These are phyloP conservation scores for Diadumene lineata DNA, from an alignment of 92 coral and sea anemone species.

Conservation along the genomic window DNA sequence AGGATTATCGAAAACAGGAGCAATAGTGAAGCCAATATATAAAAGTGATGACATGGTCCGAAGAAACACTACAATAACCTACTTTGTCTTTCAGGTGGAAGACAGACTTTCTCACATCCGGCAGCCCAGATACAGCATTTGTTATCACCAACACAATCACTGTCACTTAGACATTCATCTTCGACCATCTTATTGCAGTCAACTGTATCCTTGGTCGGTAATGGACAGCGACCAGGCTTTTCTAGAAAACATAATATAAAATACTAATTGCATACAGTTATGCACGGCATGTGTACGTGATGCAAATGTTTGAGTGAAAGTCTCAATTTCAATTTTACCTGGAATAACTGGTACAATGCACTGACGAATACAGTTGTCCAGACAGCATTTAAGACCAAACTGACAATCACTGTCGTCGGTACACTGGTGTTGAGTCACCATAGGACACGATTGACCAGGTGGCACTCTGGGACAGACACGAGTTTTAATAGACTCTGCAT, in stretches of 20 bases:
- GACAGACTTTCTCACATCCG: conserved; percentile 69
- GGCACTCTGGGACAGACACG: conserved; percentile 51
- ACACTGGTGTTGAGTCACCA: conserved; percentile 36
- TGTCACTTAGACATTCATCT: conserved; percentile 58
- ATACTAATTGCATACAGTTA: neutral
- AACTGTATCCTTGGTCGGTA: conserved; percentile 29
- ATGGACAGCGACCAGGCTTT: conserved; percentile 58
- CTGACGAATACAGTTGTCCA: conserved; percentile 50
- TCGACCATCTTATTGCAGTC: conserved; percentile 3
- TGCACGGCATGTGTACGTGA: no score
- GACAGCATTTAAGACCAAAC: conserved; percentile 70
- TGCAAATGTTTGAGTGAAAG: no score
- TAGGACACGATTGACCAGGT: conserved; percentile 23
- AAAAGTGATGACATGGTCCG: no score
- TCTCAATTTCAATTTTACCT: no score
- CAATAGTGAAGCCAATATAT: no score
- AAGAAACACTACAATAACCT: no score
- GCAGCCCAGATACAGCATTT: conserved; percentile 65
- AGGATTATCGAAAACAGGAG: no score
- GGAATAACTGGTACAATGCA: conserved; percentile 56
- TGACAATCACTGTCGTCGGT: conserved; percentile 55
- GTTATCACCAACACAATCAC: conserved; percentile 61
- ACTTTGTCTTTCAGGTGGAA: conserved; percentile 48
- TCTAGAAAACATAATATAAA: conserved; percentile 23
- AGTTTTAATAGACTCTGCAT: neutral